Evolutionary conservation across 2,888 invertebrate species (phyloP).

Genomic region (Thyatira batis): DNA sequence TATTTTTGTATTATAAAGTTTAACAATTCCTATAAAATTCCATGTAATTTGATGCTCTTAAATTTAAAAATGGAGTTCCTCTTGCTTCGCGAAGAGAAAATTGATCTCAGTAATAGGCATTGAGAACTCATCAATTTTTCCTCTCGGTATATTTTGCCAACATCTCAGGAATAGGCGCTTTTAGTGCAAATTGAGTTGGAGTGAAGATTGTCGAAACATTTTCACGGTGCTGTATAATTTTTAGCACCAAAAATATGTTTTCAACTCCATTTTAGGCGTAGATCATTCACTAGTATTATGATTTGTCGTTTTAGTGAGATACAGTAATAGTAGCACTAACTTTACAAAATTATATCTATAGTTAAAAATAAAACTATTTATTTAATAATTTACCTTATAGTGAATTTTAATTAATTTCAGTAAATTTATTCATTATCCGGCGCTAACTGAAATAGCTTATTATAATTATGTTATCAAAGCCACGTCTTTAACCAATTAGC

Average conservation of each 20-base stretch:
- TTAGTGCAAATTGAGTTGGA: conserved; percentile 52
- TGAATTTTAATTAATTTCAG: too few relatives aligned
- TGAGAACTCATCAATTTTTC: conserved; percentile 46
- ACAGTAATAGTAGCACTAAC: too few relatives aligned
- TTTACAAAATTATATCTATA: too few relatives aligned
- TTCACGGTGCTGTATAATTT: conserved; percentile 9
- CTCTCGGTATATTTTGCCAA: conserved; percentile 39
- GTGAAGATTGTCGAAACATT: conserved; percentile 29
- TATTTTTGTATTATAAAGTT: neutral
- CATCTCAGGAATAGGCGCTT: conserved; percentile 33
- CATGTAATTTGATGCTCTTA: conserved; percentile 13
- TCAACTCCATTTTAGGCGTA: neutral
- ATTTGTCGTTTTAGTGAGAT: too few relatives aligned
- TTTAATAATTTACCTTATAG: too few relatives aligned
- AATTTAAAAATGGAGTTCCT: conserved; percentile 9
- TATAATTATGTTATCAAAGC: neutral
- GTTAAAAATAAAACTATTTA: too few relatives aligned
- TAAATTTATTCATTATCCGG: too few relatives aligned
- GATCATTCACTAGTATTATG: too few relatives aligned
- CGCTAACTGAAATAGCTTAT: too few relatives aligned
- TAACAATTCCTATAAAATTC: conserved; percentile 18
- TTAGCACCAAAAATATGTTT: conserved; percentile 1
- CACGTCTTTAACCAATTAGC: neutral
- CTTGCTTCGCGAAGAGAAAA: conserved; percentile 11
- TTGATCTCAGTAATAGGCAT: conserved; percentile 40